Percentiles rank a stretch among this genome's conserved stretches.
These are phyloP conservation scores for Heliconius erato DNA, from an alignment of 2,888 invertebrate species.

Conservation along the genomic window DNA sequence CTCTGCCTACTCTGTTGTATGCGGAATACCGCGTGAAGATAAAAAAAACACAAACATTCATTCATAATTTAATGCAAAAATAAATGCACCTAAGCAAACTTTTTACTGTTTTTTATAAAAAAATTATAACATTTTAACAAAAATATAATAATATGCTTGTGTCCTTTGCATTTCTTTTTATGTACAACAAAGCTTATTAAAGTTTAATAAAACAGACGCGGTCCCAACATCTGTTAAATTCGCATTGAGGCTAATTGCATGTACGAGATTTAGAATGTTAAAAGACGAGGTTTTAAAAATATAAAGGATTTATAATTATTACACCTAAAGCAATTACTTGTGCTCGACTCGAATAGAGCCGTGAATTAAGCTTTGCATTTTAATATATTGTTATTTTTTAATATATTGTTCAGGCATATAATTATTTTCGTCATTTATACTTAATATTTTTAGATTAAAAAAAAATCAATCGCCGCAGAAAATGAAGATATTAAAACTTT, in stretches of 20 bases:
- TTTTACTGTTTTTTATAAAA: background rate
- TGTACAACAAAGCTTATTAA: constrained; percentile 28
- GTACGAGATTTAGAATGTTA: constrained; percentile 19
- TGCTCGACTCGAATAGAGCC: background rate
- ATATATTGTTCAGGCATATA: background rate
- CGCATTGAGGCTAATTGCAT: constrained; percentile 33
- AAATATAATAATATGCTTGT: background rate
- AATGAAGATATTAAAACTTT: no score
- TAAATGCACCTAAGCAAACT: background rate
- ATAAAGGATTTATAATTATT: constrained; percentile 19
- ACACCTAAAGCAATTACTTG: constrained; percentile 13
- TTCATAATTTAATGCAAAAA: background rate
- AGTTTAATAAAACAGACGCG: constrained; percentile 28
- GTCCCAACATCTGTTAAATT: constrained; percentile 32
- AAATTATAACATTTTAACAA: background rate
- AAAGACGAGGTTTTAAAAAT: constrained; percentile 25
- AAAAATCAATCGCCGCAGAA: no score
- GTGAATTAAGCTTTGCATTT: background rate
- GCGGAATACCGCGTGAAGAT: background rate
- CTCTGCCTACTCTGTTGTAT: background rate
- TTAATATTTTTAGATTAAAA: background rate
- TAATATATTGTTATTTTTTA: background rate
- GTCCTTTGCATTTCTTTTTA: constrained; percentile 10
- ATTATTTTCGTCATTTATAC: background rate
- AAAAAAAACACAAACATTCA: background rate